Conservation (phyloP, 1,140 invertebrate genomes). For the Trichomalopsis sarcophagae region DNA sequence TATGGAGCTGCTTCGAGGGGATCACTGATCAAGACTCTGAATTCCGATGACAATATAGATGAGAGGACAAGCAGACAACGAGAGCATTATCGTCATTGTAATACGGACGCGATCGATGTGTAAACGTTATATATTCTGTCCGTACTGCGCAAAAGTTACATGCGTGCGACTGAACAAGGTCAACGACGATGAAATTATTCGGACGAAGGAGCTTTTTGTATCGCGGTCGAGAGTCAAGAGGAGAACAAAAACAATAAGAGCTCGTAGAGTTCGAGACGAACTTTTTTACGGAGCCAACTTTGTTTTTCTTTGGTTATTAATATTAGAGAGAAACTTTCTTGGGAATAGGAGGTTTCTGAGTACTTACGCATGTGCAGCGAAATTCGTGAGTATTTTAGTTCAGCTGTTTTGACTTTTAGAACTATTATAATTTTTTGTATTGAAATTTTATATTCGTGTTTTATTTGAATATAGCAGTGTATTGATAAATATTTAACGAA, state of each 20-base stretch:
- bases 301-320: slow-evolving; percentile 11
- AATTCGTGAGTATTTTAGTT: slow-evolving; percentile 10
- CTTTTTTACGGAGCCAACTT: slow-evolving; percentile 39
- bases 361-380: slow-evolving; percentile 28
- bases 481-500: background rate
- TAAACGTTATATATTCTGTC: background rate
- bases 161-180: background rate
- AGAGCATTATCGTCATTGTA: background rate
- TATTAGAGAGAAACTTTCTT: background rate
- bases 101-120: slow-evolving; percentile 13
- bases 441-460: background rate
- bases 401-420: background rate
- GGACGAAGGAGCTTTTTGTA: background rate
- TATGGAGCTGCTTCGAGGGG: slow-evolving; percentile 94
- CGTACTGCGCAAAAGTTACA: background rate
- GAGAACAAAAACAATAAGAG: slow-evolving; percentile 39
- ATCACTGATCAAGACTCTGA: slow-evolving; percentile 80
- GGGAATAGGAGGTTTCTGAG: slow-evolving; percentile 17
- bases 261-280: slow-evolving; percentile 51
- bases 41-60: background rate
- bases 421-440: background rate
- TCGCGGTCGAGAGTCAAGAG: background rate
- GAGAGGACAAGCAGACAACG: background rate
- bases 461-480: no score
- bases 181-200: background rate